A percentile compares a stretch with the other conserved stretches of the same genome.
phyloP scores from a whole-genome alignment of 2,888 invertebrate genomes.

The Plusia festucae region DNA sequence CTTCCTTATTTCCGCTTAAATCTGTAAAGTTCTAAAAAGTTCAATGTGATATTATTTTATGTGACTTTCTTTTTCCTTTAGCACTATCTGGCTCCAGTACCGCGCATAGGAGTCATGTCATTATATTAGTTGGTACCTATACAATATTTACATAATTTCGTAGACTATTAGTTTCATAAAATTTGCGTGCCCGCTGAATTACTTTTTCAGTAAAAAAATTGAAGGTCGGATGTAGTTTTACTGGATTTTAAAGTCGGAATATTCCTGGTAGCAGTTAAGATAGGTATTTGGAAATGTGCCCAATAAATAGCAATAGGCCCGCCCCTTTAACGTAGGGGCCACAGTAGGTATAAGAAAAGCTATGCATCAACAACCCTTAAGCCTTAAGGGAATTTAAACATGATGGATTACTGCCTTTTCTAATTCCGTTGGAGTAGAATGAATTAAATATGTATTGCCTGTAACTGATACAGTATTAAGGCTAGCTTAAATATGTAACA shows the following conservation, averaged over 20 bases:
- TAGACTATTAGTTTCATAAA: no score
- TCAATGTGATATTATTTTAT: no score
- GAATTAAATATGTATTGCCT: not conserved
- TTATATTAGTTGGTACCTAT: no score
- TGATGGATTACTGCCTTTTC: slow-evolving; percentile 1
- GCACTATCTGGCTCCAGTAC: no score
- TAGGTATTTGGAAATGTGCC: slow-evolving; percentile 4
- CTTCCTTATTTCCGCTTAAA: no score
- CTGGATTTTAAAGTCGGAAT: slow-evolving; percentile 2
- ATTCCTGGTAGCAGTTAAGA: not conserved
- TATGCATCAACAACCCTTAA: not conserved
- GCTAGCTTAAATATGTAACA: not conserved
- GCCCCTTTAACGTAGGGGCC: not conserved
- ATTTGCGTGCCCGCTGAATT: no score
- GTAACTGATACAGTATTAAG: not conserved
- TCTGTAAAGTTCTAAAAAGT: no score
- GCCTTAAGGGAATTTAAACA: not conserved
- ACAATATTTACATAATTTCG: no score
- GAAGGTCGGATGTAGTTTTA: not conserved
- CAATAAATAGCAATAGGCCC: not conserved
- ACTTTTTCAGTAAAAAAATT: not conserved
- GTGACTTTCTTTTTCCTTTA: no score
- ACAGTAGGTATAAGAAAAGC: not conserved
- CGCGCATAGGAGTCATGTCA: no score
- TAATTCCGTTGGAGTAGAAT: slow-evolving; percentile 1